Percentiles rank a stretch among this genome's conserved stretches.
phyloP scores from a whole-genome alignment of 2,797 vertebrate genomes.

The Mycteria americana region DNA sequence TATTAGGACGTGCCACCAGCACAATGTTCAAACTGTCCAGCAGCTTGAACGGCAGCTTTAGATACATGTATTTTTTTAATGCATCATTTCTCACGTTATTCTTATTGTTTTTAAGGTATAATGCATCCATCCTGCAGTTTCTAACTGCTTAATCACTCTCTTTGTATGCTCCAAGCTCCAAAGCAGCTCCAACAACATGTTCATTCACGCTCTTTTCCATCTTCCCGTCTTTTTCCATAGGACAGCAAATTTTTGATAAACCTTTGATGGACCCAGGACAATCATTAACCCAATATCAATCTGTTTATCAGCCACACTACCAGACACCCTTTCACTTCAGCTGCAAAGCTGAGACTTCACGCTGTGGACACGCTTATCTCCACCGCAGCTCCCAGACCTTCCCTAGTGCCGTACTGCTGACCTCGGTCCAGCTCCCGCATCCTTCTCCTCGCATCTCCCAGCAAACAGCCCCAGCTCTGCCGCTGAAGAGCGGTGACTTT shows the following conservation, averaged over 20 bases:
- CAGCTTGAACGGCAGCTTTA: background rate
- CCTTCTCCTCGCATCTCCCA: background rate
- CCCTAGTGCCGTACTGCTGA: fast-evolving
- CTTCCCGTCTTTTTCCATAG: background rate
- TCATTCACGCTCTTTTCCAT: background rate
- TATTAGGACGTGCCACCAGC: background rate
- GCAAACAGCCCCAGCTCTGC: background rate
- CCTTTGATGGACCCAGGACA: background rate
- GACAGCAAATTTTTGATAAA: too few relatives aligned
- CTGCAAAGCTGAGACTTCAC: background rate
- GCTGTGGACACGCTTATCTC: background rate
- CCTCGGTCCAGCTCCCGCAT: background rate
- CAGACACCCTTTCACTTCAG: background rate
- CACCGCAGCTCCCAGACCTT: fast-evolving
- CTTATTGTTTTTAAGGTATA: background rate
- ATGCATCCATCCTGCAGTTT: background rate
- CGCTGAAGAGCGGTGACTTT: fast-evolving
- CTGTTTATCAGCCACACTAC: background rate
- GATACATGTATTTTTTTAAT: background rate
- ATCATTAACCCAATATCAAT: background rate
- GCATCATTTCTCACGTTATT: background rate
- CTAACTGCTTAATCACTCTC: background rate
- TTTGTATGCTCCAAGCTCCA: too few relatives aligned
- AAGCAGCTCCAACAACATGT: background rate
- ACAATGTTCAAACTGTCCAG: fast-evolving